Evolutionary conservation across 2,797 vertebrate genomes (phyloP).

Genomic region (Etheostoma nigrum): DNA sequence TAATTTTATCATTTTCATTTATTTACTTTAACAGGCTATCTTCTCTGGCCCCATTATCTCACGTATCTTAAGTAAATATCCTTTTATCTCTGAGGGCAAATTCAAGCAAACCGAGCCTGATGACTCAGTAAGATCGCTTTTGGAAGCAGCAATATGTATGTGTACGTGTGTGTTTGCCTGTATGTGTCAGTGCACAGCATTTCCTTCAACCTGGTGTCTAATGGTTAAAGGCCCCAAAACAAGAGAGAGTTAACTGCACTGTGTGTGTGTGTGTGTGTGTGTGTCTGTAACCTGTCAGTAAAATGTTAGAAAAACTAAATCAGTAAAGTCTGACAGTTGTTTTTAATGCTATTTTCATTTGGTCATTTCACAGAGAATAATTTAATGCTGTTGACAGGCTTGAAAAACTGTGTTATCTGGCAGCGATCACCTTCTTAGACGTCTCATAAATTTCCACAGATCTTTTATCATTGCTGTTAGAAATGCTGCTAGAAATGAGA

Average conservation of each 20-base stretch:
- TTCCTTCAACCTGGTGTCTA: slow-evolving; percentile 22
- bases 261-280: not conserved
- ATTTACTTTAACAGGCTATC: not conserved
- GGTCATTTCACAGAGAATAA: slow-evolving; percentile 19
- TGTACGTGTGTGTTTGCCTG: not conserved
- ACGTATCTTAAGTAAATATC: slow-evolving; percentile 22
- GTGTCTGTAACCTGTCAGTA: not conserved
- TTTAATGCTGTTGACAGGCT: slow-evolving; percentile 18
- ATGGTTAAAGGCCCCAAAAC: slow-evolving; percentile 15
- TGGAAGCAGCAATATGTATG: not conserved
- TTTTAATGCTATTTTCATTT: slow-evolving; percentile 8
- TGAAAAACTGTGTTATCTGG: not conserved
- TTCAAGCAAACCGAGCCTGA: slow-evolving; percentile 1
- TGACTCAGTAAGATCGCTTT: slow-evolving; percentile 26
- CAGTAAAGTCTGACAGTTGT: slow-evolving; percentile 7
- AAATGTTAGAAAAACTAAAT: slow-evolving; percentile 17
- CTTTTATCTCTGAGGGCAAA: slow-evolving; percentile 14
- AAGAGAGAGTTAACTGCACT: not conserved
- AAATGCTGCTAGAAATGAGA: slow-evolving; percentile 4
- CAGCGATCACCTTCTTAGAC: slow-evolving; percentile 7
- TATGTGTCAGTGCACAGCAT: not conserved
- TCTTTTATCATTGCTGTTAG: not conserved
- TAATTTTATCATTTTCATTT: not conserved
- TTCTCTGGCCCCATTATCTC: slow-evolving; percentile 10
- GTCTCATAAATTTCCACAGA: slow-evolving; percentile 9